Conservation (phyloP, 2,113 vertebrate species). For the Nyctibius bracteatus region DNA sequence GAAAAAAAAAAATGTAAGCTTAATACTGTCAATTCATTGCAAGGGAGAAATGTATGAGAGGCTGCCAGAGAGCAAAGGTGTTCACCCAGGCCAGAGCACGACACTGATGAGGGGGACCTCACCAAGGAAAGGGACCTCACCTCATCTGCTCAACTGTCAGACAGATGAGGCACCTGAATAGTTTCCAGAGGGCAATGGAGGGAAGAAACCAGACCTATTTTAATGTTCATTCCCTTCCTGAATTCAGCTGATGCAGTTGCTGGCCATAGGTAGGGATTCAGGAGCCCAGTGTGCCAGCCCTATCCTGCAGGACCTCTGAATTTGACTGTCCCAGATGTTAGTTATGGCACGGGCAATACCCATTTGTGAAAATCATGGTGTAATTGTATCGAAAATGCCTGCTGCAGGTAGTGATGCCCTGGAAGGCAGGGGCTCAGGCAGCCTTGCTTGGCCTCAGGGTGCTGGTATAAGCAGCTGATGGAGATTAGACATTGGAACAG, state of each 20-base stretch:
- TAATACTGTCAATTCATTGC: too few species aligned
- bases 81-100: background rate
- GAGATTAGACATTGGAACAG: too few species aligned
- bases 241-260: background rate
- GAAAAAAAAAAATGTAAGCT: background rate
- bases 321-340: background rate
- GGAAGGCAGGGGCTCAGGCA: background rate
- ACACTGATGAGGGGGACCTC: background rate
- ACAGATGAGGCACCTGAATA: background rate
- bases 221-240: background rate
- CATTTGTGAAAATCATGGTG: background rate
- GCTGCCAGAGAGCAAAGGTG: background rate
- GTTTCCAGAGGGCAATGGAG: background rate
- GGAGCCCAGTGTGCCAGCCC: background rate
- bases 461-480: rapidly evolving
- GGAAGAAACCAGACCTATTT: rapidly evolving
- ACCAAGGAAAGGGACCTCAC: too few species aligned
- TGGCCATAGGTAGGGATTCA: background rate
- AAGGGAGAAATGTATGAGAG: background rate
- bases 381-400: background rate
- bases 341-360: background rate
- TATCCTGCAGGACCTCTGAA: background rate
- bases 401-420: background rate
- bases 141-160: background rate
- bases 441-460: rapidly evolving